Base-by-base conservation (phyloP, 2,113 vertebrate genomes). In the Antechinus flavipes region DNA sequence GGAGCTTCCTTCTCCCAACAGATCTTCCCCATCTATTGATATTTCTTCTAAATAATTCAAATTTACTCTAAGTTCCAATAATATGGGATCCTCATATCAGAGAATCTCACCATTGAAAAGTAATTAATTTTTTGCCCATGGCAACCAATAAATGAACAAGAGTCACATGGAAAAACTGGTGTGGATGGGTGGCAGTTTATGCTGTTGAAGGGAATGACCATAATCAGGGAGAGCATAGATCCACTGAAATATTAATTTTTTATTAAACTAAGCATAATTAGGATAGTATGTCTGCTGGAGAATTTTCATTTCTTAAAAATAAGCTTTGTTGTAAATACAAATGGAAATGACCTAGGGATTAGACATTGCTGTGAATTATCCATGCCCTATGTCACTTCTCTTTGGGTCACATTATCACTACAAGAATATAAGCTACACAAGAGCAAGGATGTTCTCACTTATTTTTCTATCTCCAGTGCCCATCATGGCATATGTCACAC, bases 251-350 rank as follows among this genome's bases (percentile, higher is more conserved):
- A 84, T n/a, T 42, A 42, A n/a, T 94, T 95, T 92, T 56, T 90
- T 56, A 91, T 19, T 76, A 96, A 96, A 95, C 95, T 92, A 97
- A 96, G 95, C 91, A 94, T 91, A 97, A 92, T 68, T 92, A 89
- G 90, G 91, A 96, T 93, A 92, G 94, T 94, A 93, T 95, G 92
- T 90, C 95, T 96, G 94, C 96, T 84, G 24, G 35, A 19, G 50
- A 76, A 91, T 84, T 68, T 68, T 68, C 61, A 14, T 68, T 35
- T 68, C 35, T 68, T 68, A 10, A 10, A 10, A 14, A 54, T 58
- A 92, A n/a, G 91, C 91, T 91, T 56, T 94, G 94, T 96, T 91
- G 94, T 54, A 91, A 95, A 19, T 2, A 55, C 68, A 93, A 93
- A 91, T n/a, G 94, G 90, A 93, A 96, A 90, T 84, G 49, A 90